phyloP scores from a whole-genome alignment of 2,797 vertebrate species.

The Crypturellus tataupa region DNA sequence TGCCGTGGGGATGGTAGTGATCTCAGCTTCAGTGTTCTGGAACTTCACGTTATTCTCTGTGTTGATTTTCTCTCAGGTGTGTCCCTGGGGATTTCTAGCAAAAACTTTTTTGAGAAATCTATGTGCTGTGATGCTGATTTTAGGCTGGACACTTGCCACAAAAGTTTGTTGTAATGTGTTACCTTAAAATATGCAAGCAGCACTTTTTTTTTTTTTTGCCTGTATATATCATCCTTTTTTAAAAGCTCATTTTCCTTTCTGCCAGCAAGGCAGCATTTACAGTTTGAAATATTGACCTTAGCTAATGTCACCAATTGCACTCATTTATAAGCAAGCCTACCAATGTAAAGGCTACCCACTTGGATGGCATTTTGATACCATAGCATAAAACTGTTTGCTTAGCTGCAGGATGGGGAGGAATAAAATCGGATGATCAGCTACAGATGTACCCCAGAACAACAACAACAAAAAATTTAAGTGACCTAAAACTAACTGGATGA shows the following conservation, averaged over 20 bases:
- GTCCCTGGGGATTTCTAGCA: not conserved
- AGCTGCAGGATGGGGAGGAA: not conserved
- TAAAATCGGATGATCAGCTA: not conserved
- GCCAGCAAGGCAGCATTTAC: not conserved
- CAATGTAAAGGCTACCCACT: too few species aligned
- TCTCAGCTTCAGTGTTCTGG: not conserved
- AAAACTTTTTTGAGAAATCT: not conserved
- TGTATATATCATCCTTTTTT: not conserved
- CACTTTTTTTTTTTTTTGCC: not conserved
- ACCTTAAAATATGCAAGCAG: accelerated
- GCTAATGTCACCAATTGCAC: too few species aligned
- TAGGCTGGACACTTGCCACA: not conserved
- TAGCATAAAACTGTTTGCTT: not conserved
- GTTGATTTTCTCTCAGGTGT: not conserved
- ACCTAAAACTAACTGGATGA: not conserved
- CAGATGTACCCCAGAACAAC: not conserved
- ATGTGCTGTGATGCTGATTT: too few species aligned
- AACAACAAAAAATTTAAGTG: not conserved
- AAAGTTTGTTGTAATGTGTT: not conserved
- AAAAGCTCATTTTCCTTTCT: not conserved
- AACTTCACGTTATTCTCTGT: not conserved
- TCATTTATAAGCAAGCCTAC: too few species aligned
- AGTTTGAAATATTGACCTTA: not conserved
- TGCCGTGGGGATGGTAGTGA: not conserved
- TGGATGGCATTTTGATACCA: too few species aligned